phyloP scores from a whole-genome alignment of 2,888 invertebrate genomes.

The Epistrophe eligans region DNA sequence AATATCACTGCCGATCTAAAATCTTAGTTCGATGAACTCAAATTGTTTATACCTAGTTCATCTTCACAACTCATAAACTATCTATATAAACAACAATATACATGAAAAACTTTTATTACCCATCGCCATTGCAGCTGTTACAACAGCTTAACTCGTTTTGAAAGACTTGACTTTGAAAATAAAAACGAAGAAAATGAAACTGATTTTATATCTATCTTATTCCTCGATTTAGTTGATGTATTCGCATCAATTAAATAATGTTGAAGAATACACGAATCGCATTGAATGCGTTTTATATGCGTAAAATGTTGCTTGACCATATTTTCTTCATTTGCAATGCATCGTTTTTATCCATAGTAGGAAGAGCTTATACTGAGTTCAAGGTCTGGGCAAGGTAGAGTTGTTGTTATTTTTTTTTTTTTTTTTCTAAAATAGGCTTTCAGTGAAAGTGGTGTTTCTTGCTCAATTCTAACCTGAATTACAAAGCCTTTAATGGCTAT shows the following conservation, averaged over 20 bases:
- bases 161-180: constrained; percentile 60
- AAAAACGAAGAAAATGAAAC: constrained; percentile 31
- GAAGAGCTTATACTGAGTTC: constrained; percentile 49
- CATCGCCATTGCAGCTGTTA: neutral
- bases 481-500: neutral
- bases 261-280: constrained; percentile 28
- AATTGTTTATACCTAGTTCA: neutral
- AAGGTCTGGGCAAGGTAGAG: constrained; percentile 52
- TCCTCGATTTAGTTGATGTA: constrained; percentile 16
- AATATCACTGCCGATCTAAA: neutral
- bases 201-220: constrained; percentile 25
- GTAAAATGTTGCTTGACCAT: constrained; percentile 40
- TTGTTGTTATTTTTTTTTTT: neutral
- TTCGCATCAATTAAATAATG: constrained; percentile 44
- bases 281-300: constrained; percentile 22
- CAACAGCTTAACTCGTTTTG: constrained; percentile 13
- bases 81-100: neutral
- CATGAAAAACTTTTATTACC: neutral
- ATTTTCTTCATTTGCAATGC: constrained; percentile 3
- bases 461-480: constrained; percentile 47
- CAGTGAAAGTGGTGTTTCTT: constrained; percentile 38
- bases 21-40: constrained; percentile 9
- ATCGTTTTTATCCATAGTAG: constrained; percentile 18
- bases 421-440: neutral
- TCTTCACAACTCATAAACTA: constrained; percentile 7